Conservation (phyloP, 2,888 invertebrate species). For the Thera britannica region DNA sequence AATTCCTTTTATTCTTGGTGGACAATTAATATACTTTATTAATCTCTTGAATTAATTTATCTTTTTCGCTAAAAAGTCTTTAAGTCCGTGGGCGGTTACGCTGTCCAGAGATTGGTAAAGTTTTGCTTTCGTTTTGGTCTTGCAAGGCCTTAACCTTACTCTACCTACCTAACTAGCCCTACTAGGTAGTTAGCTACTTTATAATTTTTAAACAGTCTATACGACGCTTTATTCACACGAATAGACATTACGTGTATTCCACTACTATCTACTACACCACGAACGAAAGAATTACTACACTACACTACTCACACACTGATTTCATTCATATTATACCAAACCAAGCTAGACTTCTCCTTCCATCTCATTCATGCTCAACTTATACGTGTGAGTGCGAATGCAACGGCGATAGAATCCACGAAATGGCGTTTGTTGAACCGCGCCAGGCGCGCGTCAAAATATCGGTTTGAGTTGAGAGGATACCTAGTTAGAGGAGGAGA, state of each 20-base stretch:
- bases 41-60: too few species aligned
- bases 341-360: conserved; percentile 79
- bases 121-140: too few species aligned
- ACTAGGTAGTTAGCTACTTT: too few species aligned
- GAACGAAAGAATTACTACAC: conserved; percentile 1
- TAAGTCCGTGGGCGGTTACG: too few species aligned
- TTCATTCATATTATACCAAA: conserved; percentile 78
- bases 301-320: conserved; percentile 58
- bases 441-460: conserved; percentile 59
- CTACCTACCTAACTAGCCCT: too few species aligned
- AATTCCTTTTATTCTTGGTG: too few species aligned
- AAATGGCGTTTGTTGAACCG: conserved; percentile 81
- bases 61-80: too few species aligned
- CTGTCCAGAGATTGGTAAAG: too few species aligned
- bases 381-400: conserved; percentile 58
- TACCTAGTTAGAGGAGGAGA: neutral
- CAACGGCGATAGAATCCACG: conserved; percentile 63
- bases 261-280: conserved; percentile 66
- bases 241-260: conserved; percentile 61
- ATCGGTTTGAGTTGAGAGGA: conserved; percentile 10
- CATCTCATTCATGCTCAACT: conserved; percentile 70
- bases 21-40: too few species aligned
- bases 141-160: too few species aligned
- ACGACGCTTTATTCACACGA: conserved; percentile 51
- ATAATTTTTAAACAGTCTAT: too few species aligned